Evolutionary conservation across 2,888 invertebrate genomes (phyloP), one percentile per base, ranked within the genome.

Genomic region (Lithophane semibrunnea): DNA sequence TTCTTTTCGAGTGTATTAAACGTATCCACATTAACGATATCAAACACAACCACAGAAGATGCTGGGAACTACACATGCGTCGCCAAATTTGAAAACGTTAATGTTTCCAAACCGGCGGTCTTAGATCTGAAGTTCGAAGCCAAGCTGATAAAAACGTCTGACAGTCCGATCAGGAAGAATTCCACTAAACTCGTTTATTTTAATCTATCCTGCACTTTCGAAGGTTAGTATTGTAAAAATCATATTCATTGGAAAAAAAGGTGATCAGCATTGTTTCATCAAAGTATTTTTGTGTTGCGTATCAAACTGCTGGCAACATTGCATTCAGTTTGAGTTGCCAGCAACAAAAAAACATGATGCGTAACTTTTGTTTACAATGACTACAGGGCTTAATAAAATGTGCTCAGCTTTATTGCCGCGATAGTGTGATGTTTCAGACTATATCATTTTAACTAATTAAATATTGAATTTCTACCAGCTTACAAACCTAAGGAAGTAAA

Each of bases 61-160:
- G 91, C 93, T 0, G 96, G 96, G 0, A 92, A 94, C 81, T 97
- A 96, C 88, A 94, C 93, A 0, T 97, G 96, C 71, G 52, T 90
- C 8, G 91, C 92, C 2, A 90, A 75, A 29, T 63, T 88, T 3
- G 92, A 85, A 0, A 92, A 91, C 1, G 79, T 73, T 0, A 88
- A 89, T 16, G 89, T 80, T 3, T 60, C 76, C 21, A 69, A 60
- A 65, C 82, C 79, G 0, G 84, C 87, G 1, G 42, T 82, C 1
- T 83, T 96, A 37, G 92, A 96, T 77, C 83, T 95, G 67, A 92
- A 93, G 42, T 95, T 95, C 29, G 87, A 90, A 0, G 94, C 91
- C 0, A 91, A 85, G 24, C 83, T 94, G 44, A 63, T 93, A n/a
- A 90, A 89, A 47, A 89, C 86, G 5, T 94, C 93, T 0, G 65